Percentiles rank a stretch among this genome's conserved stretches.
These are phyloP conservation scores for Pteropus rufus DNA, from an alignment of 2,797 vertebrate genomes.

Conservation along the genomic window DNA sequence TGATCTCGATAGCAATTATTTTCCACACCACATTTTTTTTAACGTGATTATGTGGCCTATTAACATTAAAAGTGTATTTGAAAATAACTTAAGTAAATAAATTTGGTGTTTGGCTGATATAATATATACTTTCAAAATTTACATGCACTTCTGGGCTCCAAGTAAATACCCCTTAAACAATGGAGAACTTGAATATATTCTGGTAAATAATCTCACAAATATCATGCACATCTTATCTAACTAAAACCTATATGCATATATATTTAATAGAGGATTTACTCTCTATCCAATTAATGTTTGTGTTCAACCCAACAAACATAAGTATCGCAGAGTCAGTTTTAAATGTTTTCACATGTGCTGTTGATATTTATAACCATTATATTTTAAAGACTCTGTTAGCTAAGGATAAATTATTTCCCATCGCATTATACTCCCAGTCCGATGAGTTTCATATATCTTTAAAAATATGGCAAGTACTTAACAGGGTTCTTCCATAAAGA, in stretches of 20 bases:
- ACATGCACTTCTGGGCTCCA: background rate
- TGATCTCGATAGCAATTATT: background rate
- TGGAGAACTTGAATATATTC: conserved; percentile 40
- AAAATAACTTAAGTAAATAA: conserved; percentile 26
- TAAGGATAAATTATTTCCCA: background rate
- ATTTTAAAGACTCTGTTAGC: background rate
- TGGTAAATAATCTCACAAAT: background rate
- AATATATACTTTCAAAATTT: conserved; percentile 44
- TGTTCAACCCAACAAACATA: background rate
- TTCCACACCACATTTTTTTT: background rate
- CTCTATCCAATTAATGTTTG: background rate
- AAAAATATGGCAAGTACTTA: background rate
- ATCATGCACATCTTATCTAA: background rate
- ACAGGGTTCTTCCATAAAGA: background rate
- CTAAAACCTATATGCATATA: background rate
- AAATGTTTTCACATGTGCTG: background rate
- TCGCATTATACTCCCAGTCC: background rate
- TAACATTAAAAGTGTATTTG: background rate
- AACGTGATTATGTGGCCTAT: background rate
- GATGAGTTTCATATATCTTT: background rate
- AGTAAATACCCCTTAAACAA: background rate
- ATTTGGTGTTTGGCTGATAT: background rate
- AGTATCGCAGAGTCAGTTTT: background rate
- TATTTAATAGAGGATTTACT: background rate
- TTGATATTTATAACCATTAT: background rate